Evolutionary conservation across 1,140 invertebrate species (phyloP).

Genomic region (Aphelinus certus): DNA sequence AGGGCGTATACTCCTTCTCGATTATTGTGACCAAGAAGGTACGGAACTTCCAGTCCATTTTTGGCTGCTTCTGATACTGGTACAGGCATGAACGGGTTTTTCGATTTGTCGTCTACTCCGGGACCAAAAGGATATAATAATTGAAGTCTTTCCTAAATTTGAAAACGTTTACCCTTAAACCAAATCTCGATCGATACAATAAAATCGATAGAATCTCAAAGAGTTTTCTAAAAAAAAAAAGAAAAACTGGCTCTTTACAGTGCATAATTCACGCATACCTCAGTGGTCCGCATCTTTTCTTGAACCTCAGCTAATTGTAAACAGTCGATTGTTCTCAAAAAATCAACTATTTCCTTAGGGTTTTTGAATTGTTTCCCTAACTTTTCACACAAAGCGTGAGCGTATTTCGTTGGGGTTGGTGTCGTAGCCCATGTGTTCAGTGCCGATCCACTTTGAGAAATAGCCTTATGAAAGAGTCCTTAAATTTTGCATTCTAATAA

Average conservation of each 20-base stretch:
- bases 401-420: slow-evolving; percentile 49
- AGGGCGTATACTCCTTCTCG: slow-evolving; percentile 68
- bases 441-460: slow-evolving; percentile 79
- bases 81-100: slow-evolving; percentile 60
- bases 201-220: no score
- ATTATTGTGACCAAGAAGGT: slow-evolving; percentile 70
- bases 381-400: slow-evolving; percentile 38
- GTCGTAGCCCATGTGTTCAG: slow-evolving; percentile 78
- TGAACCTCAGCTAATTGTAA: slow-evolving; percentile 28
- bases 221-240: no score
- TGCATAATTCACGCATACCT: not conserved
- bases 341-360: slow-evolving; percentile 57
- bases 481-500: not conserved
- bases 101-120: slow-evolving; percentile 49
- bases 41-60: slow-evolving; percentile 67
- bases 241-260: not conserved
- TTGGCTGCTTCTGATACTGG: slow-evolving; percentile 52
- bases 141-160: slow-evolving; percentile 44
- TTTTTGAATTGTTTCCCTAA: slow-evolving; percentile 62
- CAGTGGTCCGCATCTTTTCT: slow-evolving; percentile 8
- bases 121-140: slow-evolving; percentile 48
- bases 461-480: slow-evolving; percentile 76
- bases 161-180: not conserved
- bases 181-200: no score
- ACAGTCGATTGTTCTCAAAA: slow-evolving; percentile 60